A percentile compares a stretch with the other conserved stretches of the same genome.
phyloP scores from a whole-genome alignment of 1,140 invertebrate genomes.

The Panagrolaimus sp. region DNA sequence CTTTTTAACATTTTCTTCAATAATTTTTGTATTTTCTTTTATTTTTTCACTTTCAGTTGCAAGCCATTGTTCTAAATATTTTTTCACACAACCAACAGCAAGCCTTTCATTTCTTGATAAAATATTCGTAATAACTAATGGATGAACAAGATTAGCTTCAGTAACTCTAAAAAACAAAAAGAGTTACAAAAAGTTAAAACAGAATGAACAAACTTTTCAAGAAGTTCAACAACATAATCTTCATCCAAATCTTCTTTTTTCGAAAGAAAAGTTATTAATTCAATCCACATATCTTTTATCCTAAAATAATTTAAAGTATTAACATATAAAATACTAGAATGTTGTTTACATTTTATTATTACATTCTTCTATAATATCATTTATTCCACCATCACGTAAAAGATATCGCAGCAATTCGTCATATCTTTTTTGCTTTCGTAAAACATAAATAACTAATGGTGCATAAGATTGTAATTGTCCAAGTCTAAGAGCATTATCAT shows the following conservation, averaged over 20 bases:
- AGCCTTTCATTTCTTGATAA: slow-evolving; percentile 42
- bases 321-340: neutral
- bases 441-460: slow-evolving; percentile 38
- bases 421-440: neutral
- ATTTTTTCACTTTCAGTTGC: slow-evolving; percentile 41
- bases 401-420: slow-evolving; percentile 25
- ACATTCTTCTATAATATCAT: slow-evolving; percentile 45
- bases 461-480: slow-evolving; percentile 32
- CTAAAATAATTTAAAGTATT: slow-evolving; percentile 17
- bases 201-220: slow-evolving; percentile 32
- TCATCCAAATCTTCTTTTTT: slow-evolving; percentile 27
- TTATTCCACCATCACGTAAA: slow-evolving; percentile 44
- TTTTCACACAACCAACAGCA: slow-evolving; percentile 40
- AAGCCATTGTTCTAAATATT: slow-evolving; percentile 49
- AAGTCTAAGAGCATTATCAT: slow-evolving; percentile 32
- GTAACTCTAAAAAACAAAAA: slow-evolving; percentile 28
- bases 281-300: slow-evolving; percentile 49
- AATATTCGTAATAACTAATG: slow-evolving; percentile 53
- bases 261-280: slow-evolving; percentile 41
- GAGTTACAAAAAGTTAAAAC: neutral
- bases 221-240: slow-evolving; percentile 28
- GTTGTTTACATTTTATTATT: slow-evolving; percentile 30
- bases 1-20: slow-evolving; percentile 31
- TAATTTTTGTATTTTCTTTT: slow-evolving; percentile 25
- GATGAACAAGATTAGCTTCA: slow-evolving; percentile 38